Evolutionary conservation across 1,140 invertebrate species (phyloP).

Genomic region (Trinorchestia longiramus): DNA sequence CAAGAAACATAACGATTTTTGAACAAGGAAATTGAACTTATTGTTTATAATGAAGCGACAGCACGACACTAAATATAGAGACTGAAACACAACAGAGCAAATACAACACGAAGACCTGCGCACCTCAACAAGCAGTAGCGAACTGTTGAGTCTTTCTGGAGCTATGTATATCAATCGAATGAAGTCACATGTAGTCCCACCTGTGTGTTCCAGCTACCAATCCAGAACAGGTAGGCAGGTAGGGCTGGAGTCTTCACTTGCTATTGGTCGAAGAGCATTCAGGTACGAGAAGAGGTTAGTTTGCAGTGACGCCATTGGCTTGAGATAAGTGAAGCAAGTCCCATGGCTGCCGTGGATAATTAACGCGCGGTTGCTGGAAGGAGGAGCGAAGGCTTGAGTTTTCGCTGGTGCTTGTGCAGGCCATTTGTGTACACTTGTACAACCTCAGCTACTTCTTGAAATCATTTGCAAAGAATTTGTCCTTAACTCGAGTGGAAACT

Average conservation of each 20-base stretch:
- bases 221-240: not conserved
- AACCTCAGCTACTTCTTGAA: not conserved
- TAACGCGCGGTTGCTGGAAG: not conserved
- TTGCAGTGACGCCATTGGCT: not conserved
- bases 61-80: not conserved
- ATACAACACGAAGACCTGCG: not conserved
- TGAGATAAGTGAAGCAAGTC: not conserved
- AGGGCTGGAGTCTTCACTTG: not conserved
- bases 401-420: not conserved
- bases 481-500: not conserved
- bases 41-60: not conserved
- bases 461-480: not conserved
- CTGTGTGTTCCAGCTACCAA: not conserved
- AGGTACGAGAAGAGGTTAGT: not conserved
- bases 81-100: not conserved
- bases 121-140: not conserved
- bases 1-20: not conserved
- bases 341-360: not conserved
- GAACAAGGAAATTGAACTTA: not conserved
- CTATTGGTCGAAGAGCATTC: not conserved
- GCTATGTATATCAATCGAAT: conserved; percentile 17
- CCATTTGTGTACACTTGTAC: not conserved
- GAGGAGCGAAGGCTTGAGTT: not conserved
- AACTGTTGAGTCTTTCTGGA: not conserved
- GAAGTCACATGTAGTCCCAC: not conserved